These are phyloP conservation scores for Anagyrus pseudococci DNA, from an alignment of 2,888 invertebrate species.

Conservation along the genomic window DNA sequence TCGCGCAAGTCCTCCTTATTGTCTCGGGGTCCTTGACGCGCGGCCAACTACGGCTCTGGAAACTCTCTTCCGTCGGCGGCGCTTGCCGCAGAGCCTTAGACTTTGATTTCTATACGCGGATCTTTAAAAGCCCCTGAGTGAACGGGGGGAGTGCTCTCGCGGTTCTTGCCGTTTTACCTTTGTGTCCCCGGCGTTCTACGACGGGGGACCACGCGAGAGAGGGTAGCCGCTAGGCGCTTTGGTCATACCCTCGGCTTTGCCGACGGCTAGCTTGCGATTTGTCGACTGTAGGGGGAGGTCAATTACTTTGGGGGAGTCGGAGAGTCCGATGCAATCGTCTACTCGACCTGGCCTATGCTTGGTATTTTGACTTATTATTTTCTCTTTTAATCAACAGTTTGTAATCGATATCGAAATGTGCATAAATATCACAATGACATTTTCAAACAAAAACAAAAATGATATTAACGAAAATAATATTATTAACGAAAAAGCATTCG, in stretches of 20 bases:
- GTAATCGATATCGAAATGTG: too few species aligned
- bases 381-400: too few species aligned
- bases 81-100: background rate
- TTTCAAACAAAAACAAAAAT: too few species aligned
- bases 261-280: slow-evolving; percentile 18
- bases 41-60: slow-evolving; percentile 25
- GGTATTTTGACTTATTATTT: background rate
- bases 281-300: slow-evolving; percentile 30
- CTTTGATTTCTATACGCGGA: slow-evolving; percentile 12
- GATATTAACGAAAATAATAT: too few species aligned
- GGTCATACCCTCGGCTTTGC: background rate
- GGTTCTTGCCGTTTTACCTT: slow-evolving; percentile 5
- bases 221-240: background rate
- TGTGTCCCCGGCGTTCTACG: background rate
- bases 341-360: background rate
- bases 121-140: background rate
- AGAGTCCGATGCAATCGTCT: slow-evolving; percentile 6
- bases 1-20: slow-evolving; percentile 44
- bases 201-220: too few species aligned
- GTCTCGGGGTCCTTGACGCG: slow-evolving; percentile 49
- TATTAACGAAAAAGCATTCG: too few species aligned
- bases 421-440: too few species aligned
- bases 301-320: background rate
- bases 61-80: slow-evolving; percentile 17
- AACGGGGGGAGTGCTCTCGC: background rate